phyloP scores from a whole-genome alignment of 2,888 invertebrate genomes.

The Amiota communis region DNA sequence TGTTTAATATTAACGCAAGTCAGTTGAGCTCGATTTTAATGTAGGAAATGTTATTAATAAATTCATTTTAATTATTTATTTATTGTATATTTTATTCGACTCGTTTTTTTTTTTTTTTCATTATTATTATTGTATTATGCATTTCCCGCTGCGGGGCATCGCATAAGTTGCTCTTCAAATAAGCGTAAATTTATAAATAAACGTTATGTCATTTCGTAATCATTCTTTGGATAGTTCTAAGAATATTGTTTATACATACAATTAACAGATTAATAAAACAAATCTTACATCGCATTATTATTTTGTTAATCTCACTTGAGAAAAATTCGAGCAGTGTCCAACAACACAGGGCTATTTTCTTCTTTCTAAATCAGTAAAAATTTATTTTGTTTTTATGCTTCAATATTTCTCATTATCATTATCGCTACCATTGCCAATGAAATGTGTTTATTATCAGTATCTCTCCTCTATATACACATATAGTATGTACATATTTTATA shows the following conservation, averaged over 20 bases:
- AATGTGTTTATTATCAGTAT: slow-evolving; percentile 6
- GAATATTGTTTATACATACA: neutral
- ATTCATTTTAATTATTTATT: neutral
- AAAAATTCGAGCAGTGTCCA: neutral
- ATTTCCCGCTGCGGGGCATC: neutral
- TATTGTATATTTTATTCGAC: neutral
- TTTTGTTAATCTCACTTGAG: neutral
- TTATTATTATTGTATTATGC: neutral
- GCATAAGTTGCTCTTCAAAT: neutral
- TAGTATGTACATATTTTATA: too few relatives aligned
- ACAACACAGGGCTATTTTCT: neutral
- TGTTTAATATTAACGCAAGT: neutral
- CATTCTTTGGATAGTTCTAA: too few relatives aligned
- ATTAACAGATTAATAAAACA: neutral
- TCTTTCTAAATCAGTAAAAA: neutral
- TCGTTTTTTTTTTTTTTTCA: neutral
- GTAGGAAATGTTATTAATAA: too few relatives aligned
- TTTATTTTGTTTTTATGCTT: too few relatives aligned
- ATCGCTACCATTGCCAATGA: too few relatives aligned
- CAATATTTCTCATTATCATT: too few relatives aligned
- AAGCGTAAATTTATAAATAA: neutral
- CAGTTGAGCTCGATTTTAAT: too few relatives aligned
- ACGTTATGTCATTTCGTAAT: too few relatives aligned
- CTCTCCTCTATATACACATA: too few relatives aligned
- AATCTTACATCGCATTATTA: neutral